Conservation (phyloP, 2,113 vertebrate species). For the Sciurus niger region DNA sequence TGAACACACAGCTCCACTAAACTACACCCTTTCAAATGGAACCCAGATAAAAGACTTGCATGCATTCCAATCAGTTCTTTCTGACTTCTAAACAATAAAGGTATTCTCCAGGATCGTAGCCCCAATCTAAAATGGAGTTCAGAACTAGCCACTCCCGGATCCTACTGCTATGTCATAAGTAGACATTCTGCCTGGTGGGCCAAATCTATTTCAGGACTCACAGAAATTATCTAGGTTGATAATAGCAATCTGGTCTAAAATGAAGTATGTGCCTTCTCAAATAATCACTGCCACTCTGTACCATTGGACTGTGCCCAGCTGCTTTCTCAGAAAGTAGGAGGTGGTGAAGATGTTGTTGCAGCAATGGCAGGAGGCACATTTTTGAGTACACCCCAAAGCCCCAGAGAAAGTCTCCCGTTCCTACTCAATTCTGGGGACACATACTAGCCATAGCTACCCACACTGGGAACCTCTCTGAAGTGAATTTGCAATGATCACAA, state of each 20-base stretch:
- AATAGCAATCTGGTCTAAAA: slow-evolving; percentile 85
- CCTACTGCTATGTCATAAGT: slow-evolving; percentile 54
- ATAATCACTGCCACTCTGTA: slow-evolving; percentile 77
- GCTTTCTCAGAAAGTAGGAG: slow-evolving; percentile 75
- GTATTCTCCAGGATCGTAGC: slow-evolving; percentile 72
- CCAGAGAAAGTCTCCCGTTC: slow-evolving; percentile 22
- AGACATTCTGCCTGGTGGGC: slow-evolving; percentile 78
- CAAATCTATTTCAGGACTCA: slow-evolving; percentile 85
- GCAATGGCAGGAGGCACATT: slow-evolving; percentile 34
- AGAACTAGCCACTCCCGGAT: slow-evolving; percentile 63
- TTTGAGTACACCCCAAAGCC: slow-evolving; percentile 43
- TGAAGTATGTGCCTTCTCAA: slow-evolving; percentile 84
- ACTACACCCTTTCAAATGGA: neutral
- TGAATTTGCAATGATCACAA: slow-evolving; percentile 38
- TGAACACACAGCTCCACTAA: neutral
- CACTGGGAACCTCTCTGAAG: neutral
- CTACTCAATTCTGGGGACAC: neutral
- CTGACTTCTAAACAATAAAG: slow-evolving; percentile 48
- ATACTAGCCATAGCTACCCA: neutral
- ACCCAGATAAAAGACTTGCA: slow-evolving; percentile 32
- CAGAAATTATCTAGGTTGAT: slow-evolving; percentile 85
- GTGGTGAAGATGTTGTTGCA: slow-evolving; percentile 66
- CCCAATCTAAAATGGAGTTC: slow-evolving; percentile 44
- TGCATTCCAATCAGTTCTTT: neutral
- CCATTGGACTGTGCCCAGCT: slow-evolving; percentile 1